A percentile compares a stretch with the other conserved stretches of the same genome.
Conservation (phyloP, 1,140 invertebrate genomes). For the roundworm (Caenorhabditis elegans) region DNA sequence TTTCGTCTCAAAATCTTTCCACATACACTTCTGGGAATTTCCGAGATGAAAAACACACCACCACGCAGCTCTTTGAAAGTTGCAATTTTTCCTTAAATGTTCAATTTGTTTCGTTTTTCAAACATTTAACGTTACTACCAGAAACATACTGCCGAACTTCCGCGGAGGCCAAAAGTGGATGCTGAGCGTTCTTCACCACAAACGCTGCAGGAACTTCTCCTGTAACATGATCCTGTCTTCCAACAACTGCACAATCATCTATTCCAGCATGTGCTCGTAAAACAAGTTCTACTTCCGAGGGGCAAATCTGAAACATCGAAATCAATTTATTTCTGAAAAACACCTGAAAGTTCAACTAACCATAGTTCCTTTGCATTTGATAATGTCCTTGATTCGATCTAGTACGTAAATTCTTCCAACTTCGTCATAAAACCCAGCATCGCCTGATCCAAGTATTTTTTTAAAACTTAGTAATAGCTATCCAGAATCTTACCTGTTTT, state of each 20-base stretch:
- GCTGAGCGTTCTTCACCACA: conserved; percentile 71
- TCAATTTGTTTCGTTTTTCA: no score
- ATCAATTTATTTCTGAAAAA: background rate
- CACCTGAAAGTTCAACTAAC: conserved; percentile 10
- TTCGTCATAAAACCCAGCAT: conserved; percentile 64
- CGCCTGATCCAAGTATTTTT: conserved; percentile 62
- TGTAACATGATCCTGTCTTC: conserved; percentile 74
- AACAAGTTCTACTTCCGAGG: conserved; percentile 80
- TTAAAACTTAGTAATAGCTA: conserved; percentile 45
- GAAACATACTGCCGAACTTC: conserved; percentile 57
- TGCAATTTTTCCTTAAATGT: conserved; percentile 54
- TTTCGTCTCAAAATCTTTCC: conserved; percentile 50
- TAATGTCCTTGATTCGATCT: conserved; percentile 66
- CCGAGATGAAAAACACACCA: conserved; percentile 55
- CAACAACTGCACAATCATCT: conserved; percentile 80
- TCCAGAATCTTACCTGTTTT: conserved; percentile 59
- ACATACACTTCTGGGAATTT: conserved; percentile 53
- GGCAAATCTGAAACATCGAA: conserved; percentile 79
- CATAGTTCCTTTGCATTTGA: conserved; percentile 56
- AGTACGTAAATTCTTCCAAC: conserved; percentile 63
- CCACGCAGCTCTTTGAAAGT: conserved; percentile 56
- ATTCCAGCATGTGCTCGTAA: conserved; percentile 76
- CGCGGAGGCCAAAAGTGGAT: conserved; percentile 54
- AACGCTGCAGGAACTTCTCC: conserved; percentile 79
- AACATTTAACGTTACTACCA: conserved; percentile 32